These are phyloP conservation scores for Drepanosiphum platanoidis DNA, from an alignment of 2,888 invertebrate genomes.

Conservation along the genomic window DNA sequence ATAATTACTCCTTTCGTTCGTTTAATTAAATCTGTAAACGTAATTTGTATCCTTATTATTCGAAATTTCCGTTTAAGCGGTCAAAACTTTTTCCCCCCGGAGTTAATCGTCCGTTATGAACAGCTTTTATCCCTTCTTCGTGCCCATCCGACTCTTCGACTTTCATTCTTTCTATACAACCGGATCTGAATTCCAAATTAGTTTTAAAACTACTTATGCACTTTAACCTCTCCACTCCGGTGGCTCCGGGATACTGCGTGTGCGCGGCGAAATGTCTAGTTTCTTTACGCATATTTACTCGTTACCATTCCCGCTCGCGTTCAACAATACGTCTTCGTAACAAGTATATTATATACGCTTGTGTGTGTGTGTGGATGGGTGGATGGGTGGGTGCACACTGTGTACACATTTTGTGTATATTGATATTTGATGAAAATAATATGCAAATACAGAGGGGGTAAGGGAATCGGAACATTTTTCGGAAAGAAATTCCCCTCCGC, in stretches of 20 bases:
- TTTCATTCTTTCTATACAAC: conserved; percentile 55
- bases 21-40: conserved; percentile 50
- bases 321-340: neutral
- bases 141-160: conserved; percentile 4
- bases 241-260: neutral
- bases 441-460: neutral
- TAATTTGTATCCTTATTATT: conserved; percentile 58
- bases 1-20: conserved; percentile 16
- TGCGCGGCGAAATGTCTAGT: neutral
- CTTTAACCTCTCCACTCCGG: conserved; percentile 44
- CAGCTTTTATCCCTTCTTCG: conserved; percentile 41
- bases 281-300: conserved; percentile 19
- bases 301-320: neutral
- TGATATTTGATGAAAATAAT: neutral
- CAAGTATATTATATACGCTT: neutral
- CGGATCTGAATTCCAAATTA: conserved; percentile 60
- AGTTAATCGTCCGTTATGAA: conserved; percentile 58
- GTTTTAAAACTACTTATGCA: conserved; percentile 57
- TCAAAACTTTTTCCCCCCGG: conserved; percentile 44
- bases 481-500: neutral
- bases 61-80: conserved; percentile 55
- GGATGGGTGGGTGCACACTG: neutral
- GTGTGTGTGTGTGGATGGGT: too few relatives aligned
- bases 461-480: neutral
- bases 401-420: too few relatives aligned